phyloP scores from a whole-genome alignment of 2,888 invertebrate species.

The Mallateleia sp. region DNA sequence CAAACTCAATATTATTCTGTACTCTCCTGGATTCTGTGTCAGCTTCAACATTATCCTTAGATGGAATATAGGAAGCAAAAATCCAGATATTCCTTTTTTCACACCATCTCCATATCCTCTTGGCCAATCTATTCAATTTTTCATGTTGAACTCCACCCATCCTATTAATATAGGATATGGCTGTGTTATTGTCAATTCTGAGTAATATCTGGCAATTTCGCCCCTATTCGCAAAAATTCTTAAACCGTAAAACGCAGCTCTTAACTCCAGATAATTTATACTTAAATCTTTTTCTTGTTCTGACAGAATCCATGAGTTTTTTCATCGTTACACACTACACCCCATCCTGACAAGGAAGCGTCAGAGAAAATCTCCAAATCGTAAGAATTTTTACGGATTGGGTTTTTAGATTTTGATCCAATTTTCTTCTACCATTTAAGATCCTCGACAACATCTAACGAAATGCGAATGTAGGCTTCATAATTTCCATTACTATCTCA shows the following conservation, averaged over 20 bases:
- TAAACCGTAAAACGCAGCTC: constrained; percentile 68
- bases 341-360: constrained; percentile 50
- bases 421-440: constrained; percentile 13
- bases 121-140: background rate
- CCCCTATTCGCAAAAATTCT: constrained; percentile 66
- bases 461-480: background rate
- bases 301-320: constrained; percentile 60
- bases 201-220: constrained; percentile 13
- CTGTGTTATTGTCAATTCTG: constrained; percentile 23
- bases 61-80: constrained; percentile 16
- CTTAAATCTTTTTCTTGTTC: constrained; percentile 36
- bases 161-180: constrained; percentile 40
- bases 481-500: constrained; percentile 28
- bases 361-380: constrained; percentile 71
- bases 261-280: constrained; percentile 68
- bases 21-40: constrained; percentile 15
- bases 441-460: constrained; percentile 1
- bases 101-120: constrained; percentile 31
- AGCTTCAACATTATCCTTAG: background rate
- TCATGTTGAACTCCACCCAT: constrained; percentile 13
- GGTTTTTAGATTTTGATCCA: constrained; percentile 13
- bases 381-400: constrained; percentile 36
- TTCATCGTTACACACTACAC: constrained; percentile 32
- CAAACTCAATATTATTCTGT: background rate
- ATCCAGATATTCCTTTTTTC: constrained; percentile 13